phyloP scores from a whole-genome alignment of 2,797 vertebrate species.

The Chrysocyon brachyurus region DNA sequence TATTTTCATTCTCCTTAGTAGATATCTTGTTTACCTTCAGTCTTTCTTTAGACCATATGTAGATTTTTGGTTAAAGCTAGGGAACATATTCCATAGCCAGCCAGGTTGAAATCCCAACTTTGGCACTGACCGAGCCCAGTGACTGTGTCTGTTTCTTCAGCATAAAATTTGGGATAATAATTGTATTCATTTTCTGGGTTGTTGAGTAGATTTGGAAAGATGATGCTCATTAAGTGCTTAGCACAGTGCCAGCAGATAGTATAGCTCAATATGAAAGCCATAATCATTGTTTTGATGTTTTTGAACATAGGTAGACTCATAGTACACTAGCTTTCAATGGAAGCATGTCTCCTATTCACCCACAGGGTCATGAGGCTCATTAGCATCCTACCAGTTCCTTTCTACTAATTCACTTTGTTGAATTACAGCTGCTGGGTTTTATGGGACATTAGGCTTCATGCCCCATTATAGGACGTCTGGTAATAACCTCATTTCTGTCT shows the following conservation, averaged over 20 bases:
- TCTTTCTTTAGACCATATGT: constrained; percentile 8
- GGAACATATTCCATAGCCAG: constrained; percentile 4
- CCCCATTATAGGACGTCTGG: not conserved
- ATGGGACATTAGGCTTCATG: not conserved
- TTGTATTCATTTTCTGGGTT: not conserved
- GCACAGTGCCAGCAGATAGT: not conserved
- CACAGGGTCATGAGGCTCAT: not conserved
- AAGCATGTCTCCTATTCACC: not conserved
- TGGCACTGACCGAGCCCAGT: not conserved
- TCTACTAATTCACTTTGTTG: not conserved
- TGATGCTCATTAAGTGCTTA: not conserved
- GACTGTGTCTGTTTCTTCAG: not conserved
- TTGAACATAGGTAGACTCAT: not conserved
- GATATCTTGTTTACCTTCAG: not conserved
- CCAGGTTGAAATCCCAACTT: not conserved
- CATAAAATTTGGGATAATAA: not conserved
- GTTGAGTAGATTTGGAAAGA: not conserved
- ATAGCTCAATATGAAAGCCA: not conserved
- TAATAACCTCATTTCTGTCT: constrained; percentile 11
- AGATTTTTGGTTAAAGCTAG: not conserved
- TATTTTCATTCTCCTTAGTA: not conserved
- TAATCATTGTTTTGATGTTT: constrained; percentile 13
- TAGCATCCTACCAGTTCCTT: not conserved
- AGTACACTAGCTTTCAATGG: constrained; percentile 12
- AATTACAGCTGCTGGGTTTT: not conserved